Conservation (phyloP, 2,888 invertebrate genomes). For the Lysandra bellargus region DNA sequence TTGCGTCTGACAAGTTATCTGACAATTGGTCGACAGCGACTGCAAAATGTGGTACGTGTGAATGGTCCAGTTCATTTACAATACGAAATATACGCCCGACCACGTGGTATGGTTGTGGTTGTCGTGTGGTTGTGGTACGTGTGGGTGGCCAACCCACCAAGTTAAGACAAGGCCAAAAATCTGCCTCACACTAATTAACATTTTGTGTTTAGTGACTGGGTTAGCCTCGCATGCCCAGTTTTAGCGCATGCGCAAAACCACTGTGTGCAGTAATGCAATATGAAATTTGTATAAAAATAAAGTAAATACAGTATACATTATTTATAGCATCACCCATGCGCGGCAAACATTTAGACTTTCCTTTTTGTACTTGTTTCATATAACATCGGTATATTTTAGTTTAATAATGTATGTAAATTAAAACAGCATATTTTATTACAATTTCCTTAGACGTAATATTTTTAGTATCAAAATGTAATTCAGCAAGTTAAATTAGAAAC, state of each 20-base stretch:
- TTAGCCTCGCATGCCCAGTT: background rate
- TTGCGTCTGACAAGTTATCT: too few species aligned
- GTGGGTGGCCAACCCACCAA: too few species aligned
- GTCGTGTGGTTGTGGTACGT: too few species aligned
- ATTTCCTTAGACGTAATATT: background rate
- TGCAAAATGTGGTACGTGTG: too few species aligned
- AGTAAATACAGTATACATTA: slow-evolving; percentile 32
- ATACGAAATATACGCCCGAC: too few species aligned
- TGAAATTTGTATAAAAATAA: slow-evolving; percentile 40
- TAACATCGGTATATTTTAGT: slow-evolving; percentile 24
- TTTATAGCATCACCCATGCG: slow-evolving; percentile 24
- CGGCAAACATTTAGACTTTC: slow-evolving; percentile 11
- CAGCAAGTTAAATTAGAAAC: too few species aligned
- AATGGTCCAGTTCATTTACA: too few species aligned
- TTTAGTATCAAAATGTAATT: too few species aligned
- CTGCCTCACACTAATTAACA: background rate
- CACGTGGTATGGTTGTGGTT: too few species aligned
- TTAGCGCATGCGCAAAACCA: background rate
- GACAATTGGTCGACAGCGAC: too few species aligned
- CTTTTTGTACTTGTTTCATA: slow-evolving; percentile 23
- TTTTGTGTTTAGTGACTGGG: background rate
- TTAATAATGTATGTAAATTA: slow-evolving; percentile 21
- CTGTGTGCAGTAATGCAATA: slow-evolving; percentile 30
- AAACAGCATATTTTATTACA: background rate
- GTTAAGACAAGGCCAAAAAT: background rate